phyloP scores from a whole-genome alignment of 2,888 invertebrate species.

The Nomada fabriciana region DNA sequence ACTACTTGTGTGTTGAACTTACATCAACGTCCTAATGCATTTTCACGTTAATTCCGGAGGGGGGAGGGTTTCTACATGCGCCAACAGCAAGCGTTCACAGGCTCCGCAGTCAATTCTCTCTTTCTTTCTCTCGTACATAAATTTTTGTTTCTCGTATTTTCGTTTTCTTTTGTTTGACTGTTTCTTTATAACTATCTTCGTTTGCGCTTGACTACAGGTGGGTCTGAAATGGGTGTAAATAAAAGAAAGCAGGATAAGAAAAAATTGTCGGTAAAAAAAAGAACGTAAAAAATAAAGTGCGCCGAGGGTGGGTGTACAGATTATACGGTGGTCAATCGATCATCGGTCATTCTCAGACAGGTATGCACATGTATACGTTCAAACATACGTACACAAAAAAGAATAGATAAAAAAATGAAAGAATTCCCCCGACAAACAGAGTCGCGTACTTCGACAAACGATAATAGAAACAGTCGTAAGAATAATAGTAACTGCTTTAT shows the following conservation, averaged over 20 bases:
- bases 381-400: not conserved
- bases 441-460: constrained; percentile 6
- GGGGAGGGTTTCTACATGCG: constrained; percentile 62
- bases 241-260: constrained; percentile 76
- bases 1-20: constrained; percentile 60
- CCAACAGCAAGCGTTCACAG: constrained; percentile 61
- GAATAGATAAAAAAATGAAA: not conserved
- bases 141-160: constrained; percentile 21
- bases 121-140: constrained; percentile 48
- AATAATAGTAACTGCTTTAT: constrained; percentile 72
- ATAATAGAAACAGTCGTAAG: constrained; percentile 63
- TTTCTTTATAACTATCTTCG: constrained; percentile 59
- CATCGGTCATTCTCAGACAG: not conserved
- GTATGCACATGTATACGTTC: not conserved
- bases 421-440: constrained; percentile 3
- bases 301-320: constrained; percentile 56
- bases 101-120: constrained; percentile 62
- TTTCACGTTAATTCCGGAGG: constrained; percentile 64
- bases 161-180: constrained; percentile 3
- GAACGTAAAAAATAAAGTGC: constrained; percentile 67
- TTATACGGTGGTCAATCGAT: not conserved
- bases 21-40: constrained; percentile 63
- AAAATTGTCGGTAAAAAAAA: constrained; percentile 61
- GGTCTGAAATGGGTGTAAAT: constrained; percentile 82
- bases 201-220: constrained; percentile 78